Base-by-base conservation (phyloP, 2,888 invertebrate species). In the Caenorhabditis panamensis region DNA sequence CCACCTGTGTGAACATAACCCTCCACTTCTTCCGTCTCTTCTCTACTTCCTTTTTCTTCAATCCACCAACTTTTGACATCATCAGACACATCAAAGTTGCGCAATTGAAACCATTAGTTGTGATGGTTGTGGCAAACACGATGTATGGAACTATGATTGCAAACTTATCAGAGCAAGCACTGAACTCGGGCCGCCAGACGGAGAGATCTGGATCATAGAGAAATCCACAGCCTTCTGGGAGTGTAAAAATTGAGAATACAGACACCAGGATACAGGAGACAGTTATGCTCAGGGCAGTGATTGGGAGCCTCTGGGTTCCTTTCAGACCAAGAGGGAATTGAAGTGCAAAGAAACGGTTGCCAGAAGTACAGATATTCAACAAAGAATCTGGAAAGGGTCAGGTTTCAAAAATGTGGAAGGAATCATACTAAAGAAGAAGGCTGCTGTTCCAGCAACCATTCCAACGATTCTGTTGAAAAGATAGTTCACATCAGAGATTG, bases 1-100 rank as follows among this genome's bases (percentile, higher is more conserved):
- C 9, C 24, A 72, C 72, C 63, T 72, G 72, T 8, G 37, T 26
- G 37, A 73, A 73, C 64, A 64, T 56, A 11, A 64, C 26, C 64
- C 31, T 64, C 73, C 73, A 73, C 22, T 41, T 28, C 28, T 49
- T 73, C 26, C 49, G 58, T 36, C 73, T 26, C 28, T 49, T 64
- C 16, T 56, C 44, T 11, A 49, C 64, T 22, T 64, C 58, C 20
- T 59, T 58, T 4, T 58, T 24, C 37, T 37, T 64, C 58, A 73
- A 5, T 20, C 73, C 64, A 6, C n/a, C 36, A 28, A 68, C 56
- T 26, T 68, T 68, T 13, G 53, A 24, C 62, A 62, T 63, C 20
- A 68, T 47, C 11, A 76, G 24, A 24, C 41, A 31, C 5, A 26
- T 28, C 8, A 49, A n/a, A 4, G 63, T 76, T 0, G 37, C 44